Conservation (phyloP, 2,113 vertebrate genomes). For the Edolisoma coerulescens region DNA sequence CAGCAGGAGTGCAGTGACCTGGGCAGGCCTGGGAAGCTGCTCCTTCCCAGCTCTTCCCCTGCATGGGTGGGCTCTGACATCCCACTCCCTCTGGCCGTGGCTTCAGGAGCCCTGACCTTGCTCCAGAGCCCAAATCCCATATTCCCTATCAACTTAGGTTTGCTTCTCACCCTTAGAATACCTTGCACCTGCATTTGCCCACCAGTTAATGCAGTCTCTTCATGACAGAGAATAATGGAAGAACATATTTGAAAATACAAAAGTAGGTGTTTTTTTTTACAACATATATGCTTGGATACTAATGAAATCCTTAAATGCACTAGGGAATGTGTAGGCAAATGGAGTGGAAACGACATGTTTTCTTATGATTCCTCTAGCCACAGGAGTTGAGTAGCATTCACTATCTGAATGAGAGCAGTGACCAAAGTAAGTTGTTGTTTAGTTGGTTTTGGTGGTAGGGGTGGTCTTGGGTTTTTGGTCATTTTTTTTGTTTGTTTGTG, state of each 20-base stretch:
- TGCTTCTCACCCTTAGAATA: not conserved
- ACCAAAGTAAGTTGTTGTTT: not conserved
- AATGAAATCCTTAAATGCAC: not conserved
- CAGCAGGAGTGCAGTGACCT: not conserved
- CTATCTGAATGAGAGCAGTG: not conserved
- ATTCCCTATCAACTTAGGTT: not conserved
- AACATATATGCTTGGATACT: not conserved
- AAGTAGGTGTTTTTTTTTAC: not conserved
- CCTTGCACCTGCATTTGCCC: accelerated
- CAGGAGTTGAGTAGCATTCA: not conserved
- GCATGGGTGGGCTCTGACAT: not conserved
- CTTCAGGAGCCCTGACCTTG: not conserved
- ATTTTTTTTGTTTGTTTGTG: not conserved
- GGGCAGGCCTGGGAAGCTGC: not conserved
- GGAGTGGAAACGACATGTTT: not conserved
- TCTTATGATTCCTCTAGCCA: not conserved
- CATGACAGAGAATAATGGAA: not conserved
- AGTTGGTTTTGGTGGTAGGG: no score
- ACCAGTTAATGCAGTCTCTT: not conserved
- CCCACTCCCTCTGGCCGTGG: not conserved
- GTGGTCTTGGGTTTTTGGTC: not conserved
- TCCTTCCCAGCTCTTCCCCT: not conserved
- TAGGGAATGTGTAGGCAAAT: not conserved
- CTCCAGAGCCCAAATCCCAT: not conserved
- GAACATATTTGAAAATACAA: not conserved